phyloP scores from a whole-genome alignment of 2,797 vertebrate genomes.

The Poeciliopsis infans region DNA sequence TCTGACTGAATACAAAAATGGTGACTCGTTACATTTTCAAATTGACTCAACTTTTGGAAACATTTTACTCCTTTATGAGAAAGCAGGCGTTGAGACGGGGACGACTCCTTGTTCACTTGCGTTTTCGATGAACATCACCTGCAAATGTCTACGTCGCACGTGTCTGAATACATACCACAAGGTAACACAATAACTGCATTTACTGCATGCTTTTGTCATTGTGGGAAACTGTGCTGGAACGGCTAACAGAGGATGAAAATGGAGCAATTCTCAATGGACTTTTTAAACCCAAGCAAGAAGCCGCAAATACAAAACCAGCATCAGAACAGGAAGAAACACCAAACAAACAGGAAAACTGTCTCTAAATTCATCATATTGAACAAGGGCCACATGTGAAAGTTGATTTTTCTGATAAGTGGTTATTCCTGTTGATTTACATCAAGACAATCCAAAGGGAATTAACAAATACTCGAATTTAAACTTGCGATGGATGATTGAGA shows the following conservation, averaged over 20 bases:
- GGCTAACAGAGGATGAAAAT: not conserved
- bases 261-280: not conserved
- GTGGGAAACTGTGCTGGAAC: not conserved
- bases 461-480: not conserved
- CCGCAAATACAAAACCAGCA: not conserved
- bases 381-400: not conserved
- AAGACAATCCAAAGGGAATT: not conserved
- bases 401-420: not conserved
- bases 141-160: not conserved
- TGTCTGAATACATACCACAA: not conserved
- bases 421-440: not conserved
- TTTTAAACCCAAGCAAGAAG: not conserved
- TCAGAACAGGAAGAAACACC: not conserved
- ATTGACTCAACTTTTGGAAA: not conserved
- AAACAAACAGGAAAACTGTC: not conserved
- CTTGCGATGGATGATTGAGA: not conserved
- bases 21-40: not conserved
- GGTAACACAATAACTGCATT: not conserved
- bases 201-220: not conserved
- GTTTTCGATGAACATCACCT: not conserved
- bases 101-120: not conserved
- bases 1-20: not conserved
- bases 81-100: not conserved
- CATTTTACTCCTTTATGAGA: not conserved
- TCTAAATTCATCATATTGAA: not conserved